Percentiles rank a stretch among this genome's conserved stretches.
These are phyloP conservation scores for Alauda arvensis DNA, from an alignment of 2,797 vertebrate genomes.

Conservation along the genomic window DNA sequence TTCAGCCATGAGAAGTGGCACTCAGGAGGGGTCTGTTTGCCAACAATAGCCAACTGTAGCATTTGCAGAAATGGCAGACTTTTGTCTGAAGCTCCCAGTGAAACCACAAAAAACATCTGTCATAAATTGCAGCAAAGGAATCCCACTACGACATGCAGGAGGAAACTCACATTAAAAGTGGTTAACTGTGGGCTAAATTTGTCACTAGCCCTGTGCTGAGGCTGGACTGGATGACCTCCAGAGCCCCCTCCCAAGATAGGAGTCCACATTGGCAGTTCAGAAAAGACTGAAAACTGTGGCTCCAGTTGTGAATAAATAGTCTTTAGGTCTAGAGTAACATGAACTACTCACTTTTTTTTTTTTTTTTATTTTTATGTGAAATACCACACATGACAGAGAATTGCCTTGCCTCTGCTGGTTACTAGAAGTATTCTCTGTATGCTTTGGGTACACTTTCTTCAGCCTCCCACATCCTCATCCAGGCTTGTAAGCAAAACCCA, in stretches of 20 bases:
- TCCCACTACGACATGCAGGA: not conserved
- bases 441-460: not conserved
- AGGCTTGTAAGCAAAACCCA: not conserved
- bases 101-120: not conserved
- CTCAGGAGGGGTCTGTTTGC: rapidly evolving
- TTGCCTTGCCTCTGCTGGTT: not conserved
- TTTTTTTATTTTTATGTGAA: not conserved
- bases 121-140: not conserved
- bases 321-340: not conserved
- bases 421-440: not conserved
- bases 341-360: not conserved
- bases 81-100: not conserved
- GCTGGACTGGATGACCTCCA: not conserved
- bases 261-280: not conserved
- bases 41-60: not conserved
- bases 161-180: not conserved
- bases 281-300: not conserved
- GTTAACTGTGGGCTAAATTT: not conserved
- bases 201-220: not conserved
- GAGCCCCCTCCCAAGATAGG: not conserved
- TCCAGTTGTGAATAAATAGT: not conserved
- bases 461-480: not conserved
- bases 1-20: not conserved
- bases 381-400: not conserved
- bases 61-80: not conserved